Evolutionary conservation across 1,140 invertebrate genomes (phyloP).

Genomic region (Hyles euphorbiae): DNA sequence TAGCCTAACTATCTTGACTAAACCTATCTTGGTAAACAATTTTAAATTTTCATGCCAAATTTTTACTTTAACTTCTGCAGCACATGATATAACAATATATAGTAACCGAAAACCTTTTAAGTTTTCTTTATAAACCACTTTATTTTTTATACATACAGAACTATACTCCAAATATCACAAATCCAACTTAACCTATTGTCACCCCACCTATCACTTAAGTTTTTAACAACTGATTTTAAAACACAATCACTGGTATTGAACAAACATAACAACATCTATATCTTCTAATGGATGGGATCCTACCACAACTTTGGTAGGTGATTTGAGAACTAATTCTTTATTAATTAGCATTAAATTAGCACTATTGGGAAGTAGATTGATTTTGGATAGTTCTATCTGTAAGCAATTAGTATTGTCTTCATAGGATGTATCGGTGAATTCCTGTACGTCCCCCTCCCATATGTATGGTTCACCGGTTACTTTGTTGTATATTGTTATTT

Average conservation of each 20-base stretch:
- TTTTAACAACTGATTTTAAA: no score
- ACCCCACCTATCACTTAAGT: no score
- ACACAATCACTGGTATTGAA: slow-evolving; percentile 17
- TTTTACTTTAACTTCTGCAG: no score
- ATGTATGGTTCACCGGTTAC: slow-evolving; percentile 44
- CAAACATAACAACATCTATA: slow-evolving; percentile 42
- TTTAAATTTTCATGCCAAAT: no score
- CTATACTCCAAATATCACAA: no score
- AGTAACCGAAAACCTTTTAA: no score
- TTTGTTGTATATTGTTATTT: slow-evolving; percentile 52
- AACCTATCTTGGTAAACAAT: no score
- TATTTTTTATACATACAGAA: no score
- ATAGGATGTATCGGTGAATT: slow-evolving; percentile 25
- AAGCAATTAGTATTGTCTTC: slow-evolving; percentile 26
- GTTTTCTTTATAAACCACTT: no score
- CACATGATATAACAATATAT: no score
- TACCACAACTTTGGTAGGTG: slow-evolving; percentile 38
- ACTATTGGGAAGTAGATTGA: slow-evolving; percentile 51
- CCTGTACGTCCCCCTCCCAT: slow-evolving; percentile 43
- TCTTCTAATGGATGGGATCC: slow-evolving; percentile 41
- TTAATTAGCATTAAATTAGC: slow-evolving; percentile 45
- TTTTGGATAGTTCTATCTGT: slow-evolving; percentile 33
- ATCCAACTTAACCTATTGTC: no score
- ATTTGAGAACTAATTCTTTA: slow-evolving; percentile 33
- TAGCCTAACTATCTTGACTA: no score